Evolutionary conservation across 2,113 vertebrate genomes (phyloP).

Genomic region (Pica pica): DNA sequence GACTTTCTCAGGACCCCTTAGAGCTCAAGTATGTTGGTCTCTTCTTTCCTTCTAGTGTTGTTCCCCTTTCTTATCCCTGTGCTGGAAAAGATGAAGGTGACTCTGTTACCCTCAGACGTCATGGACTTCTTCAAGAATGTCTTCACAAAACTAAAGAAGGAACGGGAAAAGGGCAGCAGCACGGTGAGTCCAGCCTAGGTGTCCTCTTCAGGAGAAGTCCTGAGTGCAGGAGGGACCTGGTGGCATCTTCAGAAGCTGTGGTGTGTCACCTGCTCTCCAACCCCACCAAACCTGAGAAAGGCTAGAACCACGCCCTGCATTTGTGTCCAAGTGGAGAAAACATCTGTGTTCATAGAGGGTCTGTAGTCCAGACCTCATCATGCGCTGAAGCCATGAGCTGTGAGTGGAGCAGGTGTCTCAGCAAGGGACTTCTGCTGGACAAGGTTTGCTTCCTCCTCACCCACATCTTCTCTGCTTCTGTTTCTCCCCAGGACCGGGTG

Average conservation of each 20-base stretch:
- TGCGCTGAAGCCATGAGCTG: neutral
- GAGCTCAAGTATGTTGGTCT: neutral
- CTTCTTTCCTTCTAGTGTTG: constrained; percentile 52
- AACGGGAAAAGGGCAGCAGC: neutral
- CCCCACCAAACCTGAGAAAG: neutral
- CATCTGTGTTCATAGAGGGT: neutral
- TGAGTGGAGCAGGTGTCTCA: neutral
- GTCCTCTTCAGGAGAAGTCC: neutral
- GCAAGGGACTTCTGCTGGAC: neutral
- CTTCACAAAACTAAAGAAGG: constrained; percentile 71
- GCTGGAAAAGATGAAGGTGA: constrained; percentile 70
- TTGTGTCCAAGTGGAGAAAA: neutral
- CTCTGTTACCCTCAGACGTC: constrained; percentile 51
- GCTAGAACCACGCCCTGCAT: neutral
- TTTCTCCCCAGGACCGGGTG: constrained; percentile 61
- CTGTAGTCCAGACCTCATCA: neutral
- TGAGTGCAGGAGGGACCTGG: neutral
- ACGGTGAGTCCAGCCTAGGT: constrained; percentile 6
- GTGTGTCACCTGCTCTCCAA: neutral
- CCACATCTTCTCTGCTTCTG: neutral
- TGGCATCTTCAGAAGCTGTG: neutral
- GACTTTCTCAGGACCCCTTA: neutral
- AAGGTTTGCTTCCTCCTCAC: neutral
- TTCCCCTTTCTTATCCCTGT: constrained; percentile 68
- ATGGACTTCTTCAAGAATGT: constrained; percentile 63